Base-by-base conservation (phyloP, 2,797 vertebrate genomes). In the Malacoctenus gilli region DNA sequence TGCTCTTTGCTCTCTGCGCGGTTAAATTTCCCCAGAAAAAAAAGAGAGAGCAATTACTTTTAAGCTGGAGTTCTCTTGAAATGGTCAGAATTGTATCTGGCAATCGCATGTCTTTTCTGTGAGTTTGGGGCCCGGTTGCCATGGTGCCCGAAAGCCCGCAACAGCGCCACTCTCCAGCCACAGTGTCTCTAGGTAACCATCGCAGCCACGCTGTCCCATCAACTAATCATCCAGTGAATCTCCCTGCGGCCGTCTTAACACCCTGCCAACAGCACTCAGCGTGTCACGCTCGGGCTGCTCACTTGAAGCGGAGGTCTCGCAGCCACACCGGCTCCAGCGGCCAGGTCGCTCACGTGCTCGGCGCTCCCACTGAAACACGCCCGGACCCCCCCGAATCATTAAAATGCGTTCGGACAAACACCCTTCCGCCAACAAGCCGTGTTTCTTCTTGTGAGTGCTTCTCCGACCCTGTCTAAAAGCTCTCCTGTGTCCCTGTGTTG, bases 211-310 rank as follows among this genome's bases (percentile, higher is more conserved):
- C 77, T 49, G 76, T 72, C 59, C 68, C 46, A 44, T 60, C 28
- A 25, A 74, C 72, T 79, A 25, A 28, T 44, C 37, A 19, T 73
- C 70, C 57, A 56, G 50, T 36, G 0, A 47, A 37, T 38, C 50
- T 59, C 58, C 74, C 59, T 8, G 53, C 28, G 41, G 75, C 75
- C 41, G 32, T 78, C 48, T 79, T n/a, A 70, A 58, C 75, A 67
- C 73, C 66, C 82, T 88, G 85, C 82, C 84, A 87, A 61, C 75
- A 77, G 66, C 70, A 34, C 54, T 82, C 71, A 66, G 59, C 42
- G 50, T 66, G 61, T 69, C 54, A 35, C 41, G 43, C 63, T 77
- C 68, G 68, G 59, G 71, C 81, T 79, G 81, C 76, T 86, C 83
- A 71, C 63, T 80, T 77, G 57, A 65, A 73, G 80, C 75, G 64